These are phyloP conservation scores for Fistularia commersonii DNA, from an alignment of 2,797 vertebrate genomes.

Conservation along the genomic window DNA sequence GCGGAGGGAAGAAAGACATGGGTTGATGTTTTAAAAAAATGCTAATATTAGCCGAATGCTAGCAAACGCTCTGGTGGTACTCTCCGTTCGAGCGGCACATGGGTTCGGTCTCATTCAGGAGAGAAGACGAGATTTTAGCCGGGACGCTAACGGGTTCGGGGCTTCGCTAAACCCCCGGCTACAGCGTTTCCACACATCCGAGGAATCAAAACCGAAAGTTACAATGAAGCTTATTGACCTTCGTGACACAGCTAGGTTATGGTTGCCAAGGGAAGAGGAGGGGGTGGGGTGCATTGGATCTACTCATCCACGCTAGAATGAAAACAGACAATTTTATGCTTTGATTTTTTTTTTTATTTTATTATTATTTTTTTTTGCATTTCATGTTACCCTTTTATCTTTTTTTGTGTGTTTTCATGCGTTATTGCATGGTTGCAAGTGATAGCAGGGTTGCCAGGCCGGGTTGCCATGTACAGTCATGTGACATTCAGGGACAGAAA, in stretches of 20 bases:
- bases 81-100: constrained; percentile 4
- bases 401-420: neutral
- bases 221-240: constrained; percentile 1
- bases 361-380: neutral
- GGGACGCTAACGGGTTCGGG: no score
- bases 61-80: constrained; percentile 19
- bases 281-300: no score
- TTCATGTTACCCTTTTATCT: no score
- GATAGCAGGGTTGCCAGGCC: constrained; percentile 24
- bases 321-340: neutral
- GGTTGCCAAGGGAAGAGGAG: neutral
- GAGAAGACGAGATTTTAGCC: neutral
- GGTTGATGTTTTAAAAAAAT: constrained; percentile 26
- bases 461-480: constrained; percentile 33
- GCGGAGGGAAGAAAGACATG: constrained; percentile 2
- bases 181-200: neutral
- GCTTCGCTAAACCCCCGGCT: constrained; percentile 1
- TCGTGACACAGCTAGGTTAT: constrained; percentile 1
- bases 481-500: constrained; percentile 16
- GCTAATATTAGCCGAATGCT: constrained; percentile 60
- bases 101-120: constrained; percentile 10
- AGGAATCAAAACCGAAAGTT: constrained; percentile 58
- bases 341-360: neutral
- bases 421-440: constrained; percentile 19
- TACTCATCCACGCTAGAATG: no score